Conservation (phyloP, 2,113 vertebrate species). For the Bubo scandiacus region DNA sequence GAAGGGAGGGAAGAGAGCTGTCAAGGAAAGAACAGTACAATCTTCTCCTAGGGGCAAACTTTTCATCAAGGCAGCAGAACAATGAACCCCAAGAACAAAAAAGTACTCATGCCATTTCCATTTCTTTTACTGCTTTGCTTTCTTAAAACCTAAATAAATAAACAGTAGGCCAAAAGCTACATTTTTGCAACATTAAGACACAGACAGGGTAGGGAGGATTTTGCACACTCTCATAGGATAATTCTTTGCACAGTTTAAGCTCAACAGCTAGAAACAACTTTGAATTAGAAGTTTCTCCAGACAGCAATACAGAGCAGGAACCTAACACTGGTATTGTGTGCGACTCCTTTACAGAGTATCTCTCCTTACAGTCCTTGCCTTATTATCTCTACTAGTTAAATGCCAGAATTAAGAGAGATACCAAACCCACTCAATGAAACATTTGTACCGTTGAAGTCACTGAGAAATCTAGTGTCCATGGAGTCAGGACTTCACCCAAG, state of each 20-base stretch:
- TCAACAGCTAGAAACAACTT: neutral
- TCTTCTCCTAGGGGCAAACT: neutral
- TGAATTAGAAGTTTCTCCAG: neutral
- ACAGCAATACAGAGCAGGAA: neutral
- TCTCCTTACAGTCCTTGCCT: neutral
- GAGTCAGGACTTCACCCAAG: neutral
- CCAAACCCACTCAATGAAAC: neutral
- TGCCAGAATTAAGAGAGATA: neutral
- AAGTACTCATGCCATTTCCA: neutral
- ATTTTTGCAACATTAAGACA: neutral
- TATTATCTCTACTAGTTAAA: neutral
- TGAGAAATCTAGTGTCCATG: neutral
- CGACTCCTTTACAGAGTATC: neutral
- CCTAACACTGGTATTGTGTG: accelerated
- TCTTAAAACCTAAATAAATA: neutral
- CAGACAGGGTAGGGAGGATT: neutral
- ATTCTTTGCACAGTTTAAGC: neutral
- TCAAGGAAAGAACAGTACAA: neutral
- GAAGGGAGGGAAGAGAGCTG: neutral
- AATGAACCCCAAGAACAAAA: neutral
- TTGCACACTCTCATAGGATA: neutral
- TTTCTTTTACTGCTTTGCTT: neutral
- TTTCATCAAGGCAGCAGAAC: neutral
- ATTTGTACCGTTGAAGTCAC: neutral
- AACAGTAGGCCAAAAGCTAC: neutral